A percentile compares a stretch with the other conserved stretches of the same genome.
Evolutionary conservation across 2,113 vertebrate genomes (phyloP).

Genomic region (Spheniscus mendiculus): DNA sequence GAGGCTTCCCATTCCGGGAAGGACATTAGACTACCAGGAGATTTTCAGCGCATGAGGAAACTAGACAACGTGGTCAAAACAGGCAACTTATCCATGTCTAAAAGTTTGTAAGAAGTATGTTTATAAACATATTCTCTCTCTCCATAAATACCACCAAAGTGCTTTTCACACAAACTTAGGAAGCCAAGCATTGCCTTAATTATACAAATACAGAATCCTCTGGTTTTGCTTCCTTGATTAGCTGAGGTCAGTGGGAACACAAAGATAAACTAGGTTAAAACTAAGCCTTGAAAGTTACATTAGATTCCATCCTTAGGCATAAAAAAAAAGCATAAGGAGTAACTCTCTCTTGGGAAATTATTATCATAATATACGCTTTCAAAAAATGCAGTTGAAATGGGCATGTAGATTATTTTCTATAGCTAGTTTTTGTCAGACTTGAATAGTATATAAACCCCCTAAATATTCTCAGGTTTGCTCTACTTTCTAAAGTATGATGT

Average conservation of each 20-base stretch:
- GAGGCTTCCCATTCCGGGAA: slow-evolving; percentile 1
- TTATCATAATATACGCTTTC: neutral
- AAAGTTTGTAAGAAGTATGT: neutral
- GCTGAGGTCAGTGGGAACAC: neutral
- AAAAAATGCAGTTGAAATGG: neutral
- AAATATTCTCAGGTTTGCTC: neutral
- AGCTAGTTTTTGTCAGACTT: neutral
- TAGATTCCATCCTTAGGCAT: neutral
- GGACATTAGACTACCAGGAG: neutral
- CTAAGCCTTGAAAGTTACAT: neutral
- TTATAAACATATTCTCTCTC: neutral
- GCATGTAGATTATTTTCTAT: neutral
- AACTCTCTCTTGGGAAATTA: neutral
- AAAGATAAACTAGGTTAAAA: neutral
- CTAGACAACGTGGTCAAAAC: neutral
- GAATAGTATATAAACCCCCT: neutral
- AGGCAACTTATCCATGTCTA: neutral
- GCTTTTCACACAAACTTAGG: neutral
- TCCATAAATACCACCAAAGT: neutral
- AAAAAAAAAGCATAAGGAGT: neutral
- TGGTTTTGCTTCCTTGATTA: neutral
- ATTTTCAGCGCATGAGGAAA: slow-evolving; percentile 19
- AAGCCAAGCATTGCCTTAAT: neutral
- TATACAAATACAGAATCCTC: neutral
- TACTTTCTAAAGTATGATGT: neutral